phyloP scores from a whole-genome alignment of 2,888 invertebrate species.

The Gastrophysa polygoni region DNA sequence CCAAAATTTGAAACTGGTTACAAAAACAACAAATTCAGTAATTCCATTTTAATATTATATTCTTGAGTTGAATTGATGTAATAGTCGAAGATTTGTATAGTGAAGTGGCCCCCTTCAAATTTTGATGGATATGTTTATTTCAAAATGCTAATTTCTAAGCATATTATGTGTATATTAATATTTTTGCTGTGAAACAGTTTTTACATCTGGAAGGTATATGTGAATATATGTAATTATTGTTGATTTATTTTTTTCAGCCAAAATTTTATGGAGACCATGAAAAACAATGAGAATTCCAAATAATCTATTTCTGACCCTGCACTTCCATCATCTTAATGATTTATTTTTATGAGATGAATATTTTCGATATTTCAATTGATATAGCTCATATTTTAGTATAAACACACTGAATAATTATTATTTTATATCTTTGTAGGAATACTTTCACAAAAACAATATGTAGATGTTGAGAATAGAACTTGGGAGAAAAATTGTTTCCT shows the following conservation, averaged over 20 bases:
- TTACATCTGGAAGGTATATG: no score
- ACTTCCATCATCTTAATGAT: slow-evolving; percentile 23
- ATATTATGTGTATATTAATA: no score
- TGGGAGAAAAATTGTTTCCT: slow-evolving; percentile 20
- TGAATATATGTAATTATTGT: neutral
- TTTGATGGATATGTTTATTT: no score
- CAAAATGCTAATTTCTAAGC: no score
- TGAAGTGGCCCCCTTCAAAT: no score
- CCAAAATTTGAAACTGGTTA: no score
- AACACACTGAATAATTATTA: slow-evolving; percentile 36
- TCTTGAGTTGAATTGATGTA: no score
- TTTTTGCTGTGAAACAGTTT: no score
- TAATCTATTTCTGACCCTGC: slow-evolving; percentile 26
- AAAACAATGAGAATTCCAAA: slow-evolving; percentile 61
- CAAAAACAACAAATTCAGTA: no score
- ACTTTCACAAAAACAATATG: slow-evolving; percentile 31
- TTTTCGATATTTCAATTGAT: slow-evolving; percentile 27
- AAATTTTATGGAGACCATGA: slow-evolving; percentile 70
- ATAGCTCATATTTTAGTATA: slow-evolving; percentile 45
- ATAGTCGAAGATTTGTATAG: no score
- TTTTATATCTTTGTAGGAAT: slow-evolving; percentile 29
- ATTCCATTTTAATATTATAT: no score
- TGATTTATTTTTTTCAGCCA: slow-evolving; percentile 60
- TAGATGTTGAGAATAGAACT: slow-evolving; percentile 36
- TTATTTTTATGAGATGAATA: slow-evolving; percentile 28